Percentiles rank a stretch among this genome's conserved stretches.
phyloP scores from a whole-genome alignment of 35 echinoderm and acorn worm genomes.

The Holothuria glaberrima region DNA sequence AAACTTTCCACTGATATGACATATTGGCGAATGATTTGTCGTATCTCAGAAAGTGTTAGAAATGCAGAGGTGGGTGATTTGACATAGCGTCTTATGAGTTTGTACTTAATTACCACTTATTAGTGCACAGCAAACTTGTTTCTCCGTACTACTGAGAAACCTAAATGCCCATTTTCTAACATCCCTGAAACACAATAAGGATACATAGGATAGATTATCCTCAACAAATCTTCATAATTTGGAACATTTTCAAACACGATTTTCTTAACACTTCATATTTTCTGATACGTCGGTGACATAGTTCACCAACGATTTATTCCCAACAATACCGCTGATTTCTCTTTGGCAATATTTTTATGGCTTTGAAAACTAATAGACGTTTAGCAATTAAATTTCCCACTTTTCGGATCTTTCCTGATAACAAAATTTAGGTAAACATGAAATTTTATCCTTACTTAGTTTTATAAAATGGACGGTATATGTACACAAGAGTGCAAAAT shows the following conservation, averaged over 20 bases:
- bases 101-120: constrained; percentile 29
- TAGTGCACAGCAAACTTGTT: constrained; percentile 30
- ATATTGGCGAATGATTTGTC: background rate
- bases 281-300: background rate
- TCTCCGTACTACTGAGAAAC: background rate
- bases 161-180: constrained; percentile 19
- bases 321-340: no score
- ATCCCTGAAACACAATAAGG: constrained; percentile 9
- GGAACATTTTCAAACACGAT: background rate
- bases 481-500: no score
- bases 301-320: no score
- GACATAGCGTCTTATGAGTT: constrained; percentile 45
- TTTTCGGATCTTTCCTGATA: no score
- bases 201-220: background rate
- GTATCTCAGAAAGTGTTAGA: background rate
- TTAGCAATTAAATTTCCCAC: no score
- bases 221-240: constrained; percentile 6
- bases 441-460: no score
- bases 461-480: no score
- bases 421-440: no score
- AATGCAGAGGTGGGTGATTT: background rate
- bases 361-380: no score
- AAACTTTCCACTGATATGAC: background rate
- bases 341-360: no score
- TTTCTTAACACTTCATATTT: constrained; percentile 21